Evolutionary conservation across 2,113 vertebrate species (phyloP), one percentile per base, ranked within the genome.

Genomic region (Ciconia boyciana): DNA sequence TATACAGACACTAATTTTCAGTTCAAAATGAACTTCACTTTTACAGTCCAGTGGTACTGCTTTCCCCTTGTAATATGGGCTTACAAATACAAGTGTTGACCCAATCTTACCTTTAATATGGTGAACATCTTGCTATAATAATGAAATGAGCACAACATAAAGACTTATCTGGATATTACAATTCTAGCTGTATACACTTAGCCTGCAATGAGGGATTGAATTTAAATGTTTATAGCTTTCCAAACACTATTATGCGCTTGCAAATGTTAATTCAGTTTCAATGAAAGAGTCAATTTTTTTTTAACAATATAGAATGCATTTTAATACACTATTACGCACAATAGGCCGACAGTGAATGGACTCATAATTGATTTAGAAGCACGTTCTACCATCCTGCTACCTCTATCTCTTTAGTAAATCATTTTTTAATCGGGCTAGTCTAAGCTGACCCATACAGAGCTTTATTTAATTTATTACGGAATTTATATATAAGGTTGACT

Each of bases 291-390:
- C 86, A 91, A 86, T 95, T 98, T 98, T 97, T 97, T 98, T 97
- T 96, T 81, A 74, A 98, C 96, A 97, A 93, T 95, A 96, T 57
- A 96, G 94, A 96, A 96, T 97, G 80, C 60, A 96, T 97, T 98
- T 97, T 98, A 97, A 97, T 97, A 97, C 69, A 96, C 94, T 97
- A 94, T 98, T 98, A 97, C 18, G 8, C 94, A 97, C 84, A 98
- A 97, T 98, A 88, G 97, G 93, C 93, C 81, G 71, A 97, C 95
- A 97, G 95, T 98, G 97, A 98, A 98, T 97, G 97, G 91, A 96
- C 83, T 97, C 91, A 97, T 98, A 99, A 99, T 98, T 98, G 98
- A 98, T 98, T 99, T 98, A 98, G 97, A 96, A 98, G 96, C 92
- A 94, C 83, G 93, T 97, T 94, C 74, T 94, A 94, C 90, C 93